phyloP scores from a whole-genome alignment of 23 tunicate species.

The Trididemnum miniatum region DNA sequence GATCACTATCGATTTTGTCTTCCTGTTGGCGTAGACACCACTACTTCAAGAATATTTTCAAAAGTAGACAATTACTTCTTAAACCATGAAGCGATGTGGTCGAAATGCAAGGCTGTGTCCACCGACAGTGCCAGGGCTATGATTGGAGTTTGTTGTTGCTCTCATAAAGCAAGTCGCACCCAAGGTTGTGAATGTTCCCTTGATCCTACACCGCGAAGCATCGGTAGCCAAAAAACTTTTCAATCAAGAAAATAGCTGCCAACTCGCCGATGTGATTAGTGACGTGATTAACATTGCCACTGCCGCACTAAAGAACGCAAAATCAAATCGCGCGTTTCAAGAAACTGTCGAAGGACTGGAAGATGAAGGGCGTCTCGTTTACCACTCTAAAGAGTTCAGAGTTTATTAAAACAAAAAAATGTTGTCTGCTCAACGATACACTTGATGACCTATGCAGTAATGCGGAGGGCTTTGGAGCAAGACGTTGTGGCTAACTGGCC shows the following conservation, averaged over 20 bases:
- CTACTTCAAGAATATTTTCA: conserved; percentile 43
- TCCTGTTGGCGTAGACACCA: conserved; percentile 52
- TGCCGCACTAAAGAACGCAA: conserved; percentile 36
- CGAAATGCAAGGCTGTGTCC: conserved; percentile 48
- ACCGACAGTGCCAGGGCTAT: conserved; percentile 53
- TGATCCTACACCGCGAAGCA: conserved; percentile 40
- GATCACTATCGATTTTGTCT: conserved; percentile 56
- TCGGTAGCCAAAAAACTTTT: conserved; percentile 61
- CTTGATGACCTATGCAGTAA: no score
- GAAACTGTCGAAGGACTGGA: conserved; percentile 71
- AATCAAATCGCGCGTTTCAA: conserved; percentile 62
- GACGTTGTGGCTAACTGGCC: no score
- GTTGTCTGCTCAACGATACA: conserved; percentile 61
- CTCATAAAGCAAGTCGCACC: conserved; percentile 40
- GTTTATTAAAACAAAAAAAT: conserved; percentile 55
- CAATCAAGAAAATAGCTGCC: conserved; percentile 58
- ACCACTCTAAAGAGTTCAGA: conserved; percentile 63
- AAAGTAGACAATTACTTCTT: conserved; percentile 52
- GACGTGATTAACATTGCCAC: conserved; percentile 59
- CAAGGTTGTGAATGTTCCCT: conserved; percentile 39
- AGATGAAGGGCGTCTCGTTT: conserved; percentile 54
- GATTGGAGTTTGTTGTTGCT: conserved; percentile 39
- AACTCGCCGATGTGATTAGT: conserved; percentile 52
- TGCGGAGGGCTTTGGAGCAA: no score
- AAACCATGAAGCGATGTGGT: conserved; percentile 44